Percentiles rank a stretch among this genome's conserved stretches.
These are phyloP conservation scores for Acronicta leporina DNA, from an alignment of 2,888 invertebrate species.

Conservation along the genomic window DNA sequence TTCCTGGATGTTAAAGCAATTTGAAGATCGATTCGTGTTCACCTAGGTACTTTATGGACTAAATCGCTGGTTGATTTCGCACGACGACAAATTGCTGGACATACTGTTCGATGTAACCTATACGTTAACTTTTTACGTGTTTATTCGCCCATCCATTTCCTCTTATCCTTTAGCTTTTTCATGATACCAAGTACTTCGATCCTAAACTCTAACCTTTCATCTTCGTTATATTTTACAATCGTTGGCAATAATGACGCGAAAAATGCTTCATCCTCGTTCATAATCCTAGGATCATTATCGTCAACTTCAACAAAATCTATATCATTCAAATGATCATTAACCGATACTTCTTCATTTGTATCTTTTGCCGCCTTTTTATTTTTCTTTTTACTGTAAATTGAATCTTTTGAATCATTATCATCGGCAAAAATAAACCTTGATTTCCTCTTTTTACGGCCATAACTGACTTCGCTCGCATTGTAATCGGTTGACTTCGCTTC, in stretches of 20 bases:
- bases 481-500: constrained; percentile 12
- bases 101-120: no score
- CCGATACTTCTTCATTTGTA: constrained; percentile 17
- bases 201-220: constrained; percentile 81
- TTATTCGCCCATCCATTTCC: constrained; percentile 58
- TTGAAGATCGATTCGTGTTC: no score
- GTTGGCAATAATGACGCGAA: constrained; percentile 82
- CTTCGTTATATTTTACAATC: constrained; percentile 79
- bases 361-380: constrained; percentile 21
- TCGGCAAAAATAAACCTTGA: constrained; percentile 45
- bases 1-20: no score
- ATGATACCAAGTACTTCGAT: constrained; percentile 80
- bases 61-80: no score
- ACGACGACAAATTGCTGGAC: no score
- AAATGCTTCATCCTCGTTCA: constrained; percentile 86
- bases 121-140: no score
- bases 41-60: no score
- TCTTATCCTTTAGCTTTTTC: constrained; percentile 77
- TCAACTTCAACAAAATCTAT: constrained; percentile 72
- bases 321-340: constrained; percentile 26
- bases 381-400: constrained; percentile 38
- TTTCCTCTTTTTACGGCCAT: constrained; percentile 52
- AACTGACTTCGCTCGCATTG: constrained; percentile 4
- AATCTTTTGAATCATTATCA: constrained; percentile 20
- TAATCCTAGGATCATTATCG: constrained; percentile 75